These are phyloP conservation scores for Archegozetes longisetosus DNA, from an alignment of 1,140 invertebrate species.

Conservation along the genomic window DNA sequence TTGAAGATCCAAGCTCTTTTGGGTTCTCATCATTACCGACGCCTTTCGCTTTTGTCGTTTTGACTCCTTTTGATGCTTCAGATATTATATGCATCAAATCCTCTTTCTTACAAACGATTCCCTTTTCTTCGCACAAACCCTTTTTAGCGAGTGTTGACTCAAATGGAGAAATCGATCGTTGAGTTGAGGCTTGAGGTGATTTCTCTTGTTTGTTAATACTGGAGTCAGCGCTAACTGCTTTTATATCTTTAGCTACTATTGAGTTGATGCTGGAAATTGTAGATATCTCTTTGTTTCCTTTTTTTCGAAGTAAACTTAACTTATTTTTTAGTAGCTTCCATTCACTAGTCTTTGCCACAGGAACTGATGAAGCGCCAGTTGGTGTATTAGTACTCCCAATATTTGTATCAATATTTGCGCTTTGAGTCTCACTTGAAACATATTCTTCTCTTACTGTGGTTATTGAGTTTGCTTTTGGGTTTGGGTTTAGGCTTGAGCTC, in stretches of 20 bases:
- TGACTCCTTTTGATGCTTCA: constrained; percentile 13
- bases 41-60: too few relatives aligned
- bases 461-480: too few relatives aligned
- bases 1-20: too few relatives aligned
- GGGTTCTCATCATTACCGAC: too few relatives aligned
- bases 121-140: constrained; percentile 9
- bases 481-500: too few relatives aligned
- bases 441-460: too few relatives aligned
- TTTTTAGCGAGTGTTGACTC: background rate
- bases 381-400: too few relatives aligned
- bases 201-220: background rate
- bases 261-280: background rate
- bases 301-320: background rate
- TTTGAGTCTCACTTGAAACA: too few relatives aligned
- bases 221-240: too few relatives aligned
- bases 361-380: background rate
- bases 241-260: too few relatives aligned
- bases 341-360: background rate
- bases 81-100: constrained; percentile 19
- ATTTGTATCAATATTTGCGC: too few relatives aligned
- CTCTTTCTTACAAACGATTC: constrained; percentile 22
- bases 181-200: background rate
- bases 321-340: background rate
- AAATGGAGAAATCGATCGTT: background rate
- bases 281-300: background rate